Evolutionary conservation across 1,140 invertebrate genomes (phyloP).

Genomic region (Colletes gigas): DNA sequence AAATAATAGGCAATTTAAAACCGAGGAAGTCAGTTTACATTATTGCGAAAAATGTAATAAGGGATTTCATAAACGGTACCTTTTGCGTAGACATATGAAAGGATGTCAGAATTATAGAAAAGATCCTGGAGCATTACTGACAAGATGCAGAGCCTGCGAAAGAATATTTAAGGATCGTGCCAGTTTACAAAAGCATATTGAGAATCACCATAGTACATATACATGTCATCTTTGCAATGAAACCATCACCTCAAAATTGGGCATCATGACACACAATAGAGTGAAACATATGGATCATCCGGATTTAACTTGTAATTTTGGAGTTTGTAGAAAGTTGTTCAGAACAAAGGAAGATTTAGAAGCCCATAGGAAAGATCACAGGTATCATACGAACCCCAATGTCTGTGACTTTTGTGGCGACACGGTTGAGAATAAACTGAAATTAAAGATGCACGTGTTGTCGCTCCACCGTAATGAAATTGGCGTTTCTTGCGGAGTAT

Average conservation of each 20-base stretch:
- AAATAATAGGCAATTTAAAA: conserved; percentile 46
- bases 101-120: conserved; percentile 82
- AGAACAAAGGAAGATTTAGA: conserved; percentile 82
- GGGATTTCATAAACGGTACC: conserved; percentile 81
- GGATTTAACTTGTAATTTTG: conserved; percentile 79
- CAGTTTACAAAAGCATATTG: conserved; percentile 82
- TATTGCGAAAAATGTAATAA: conserved; percentile 83
- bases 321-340: conserved; percentile 82
- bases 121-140: conserved; percentile 80
- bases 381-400: conserved; percentile 77
- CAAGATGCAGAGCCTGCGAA: conserved; percentile 82
- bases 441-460: conserved; percentile 84
- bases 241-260: conserved; percentile 82
- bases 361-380: conserved; percentile 82
- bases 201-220: conserved; percentile 82
- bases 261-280: conserved; percentile 84
- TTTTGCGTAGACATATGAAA: conserved; percentile 83
- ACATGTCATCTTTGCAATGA: conserved; percentile 83
- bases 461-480: conserved; percentile 82
- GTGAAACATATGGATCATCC: conserved; percentile 82
- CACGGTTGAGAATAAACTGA: conserved; percentile 83
- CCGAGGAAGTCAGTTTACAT: conserved; percentile 79
- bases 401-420: conserved; percentile 85
- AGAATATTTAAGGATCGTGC: conserved; percentile 83
- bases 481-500: conserved; percentile 83